Evolutionary conservation across 1,140 invertebrate species (phyloP), one percentile per base, ranked within the genome.

Genomic region (Drosophila rhopaloa): DNA sequence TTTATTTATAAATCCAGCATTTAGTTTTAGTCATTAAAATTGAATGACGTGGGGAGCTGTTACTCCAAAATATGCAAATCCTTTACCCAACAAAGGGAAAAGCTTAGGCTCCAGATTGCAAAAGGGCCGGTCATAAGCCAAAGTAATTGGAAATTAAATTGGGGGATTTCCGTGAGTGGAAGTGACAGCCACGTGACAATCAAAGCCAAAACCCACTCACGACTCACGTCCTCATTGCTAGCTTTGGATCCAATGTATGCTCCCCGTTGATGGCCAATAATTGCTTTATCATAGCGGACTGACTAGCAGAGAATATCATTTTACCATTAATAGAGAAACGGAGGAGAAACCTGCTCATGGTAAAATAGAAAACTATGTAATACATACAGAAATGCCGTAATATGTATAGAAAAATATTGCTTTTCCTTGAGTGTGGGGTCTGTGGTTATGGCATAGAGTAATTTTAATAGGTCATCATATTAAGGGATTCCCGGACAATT

Each of bases 401-500:
- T 70, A 79, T 70, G 80, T 76, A 62, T 14, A 16, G 41, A 16
- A 29, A 50, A 57, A 71, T 38, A 72, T 55, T 74, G 76, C 65
- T 55, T 76, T 44, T 47, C 38, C 43, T 14, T 51, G 29, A 43
- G 35, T 55, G 37, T 54, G 43, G 19, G 55, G 44, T 19, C 19
- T 65, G 51, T 81, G 68, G 75, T 75, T 86, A 50, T 63, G 66
- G 71, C 78, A 76, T 67, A 41, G 35, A 71, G 67, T 71, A 83
- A 83, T 88, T 88, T 88, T 88, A 88, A 88, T 88, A 83, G 83
- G 83, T 89, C 83, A 88, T 89, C 84, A 80, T 89, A 88, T 89
- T 83, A 89, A 65, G 84, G 80, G 84, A 88, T 88, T 88, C 79
- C 59, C 37, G 19, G 32, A 27, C 54, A 35, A 51, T 58, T 56